Evolutionary conservation across 1,140 invertebrate genomes (phyloP).

Genomic region (Penaeus indicus): DNA sequence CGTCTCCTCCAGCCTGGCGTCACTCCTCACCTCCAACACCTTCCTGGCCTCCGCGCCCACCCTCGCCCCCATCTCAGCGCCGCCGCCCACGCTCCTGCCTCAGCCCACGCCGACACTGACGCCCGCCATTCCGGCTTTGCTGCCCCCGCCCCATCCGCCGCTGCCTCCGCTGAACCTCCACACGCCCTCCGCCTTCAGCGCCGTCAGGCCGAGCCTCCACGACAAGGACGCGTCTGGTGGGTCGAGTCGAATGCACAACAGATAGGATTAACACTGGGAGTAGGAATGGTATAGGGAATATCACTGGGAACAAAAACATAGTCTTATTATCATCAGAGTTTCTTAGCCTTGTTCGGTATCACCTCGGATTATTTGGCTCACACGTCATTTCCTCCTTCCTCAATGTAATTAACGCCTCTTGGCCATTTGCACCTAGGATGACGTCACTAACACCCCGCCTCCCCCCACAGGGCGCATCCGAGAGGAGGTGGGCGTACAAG

Average conservation of each 20-base stretch:
- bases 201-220: constrained; percentile 36
- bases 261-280: too few relatives aligned
- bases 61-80: background rate
- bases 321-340: too few relatives aligned
- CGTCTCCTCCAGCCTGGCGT: constrained; percentile 14
- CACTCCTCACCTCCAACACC: constrained; percentile 28
- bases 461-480: background rate
- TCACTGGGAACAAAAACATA: too few relatives aligned
- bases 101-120: background rate
- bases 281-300: too few relatives aligned
- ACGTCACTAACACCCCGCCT: too few relatives aligned
- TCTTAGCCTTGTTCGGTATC: too few relatives aligned
- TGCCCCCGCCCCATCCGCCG: background rate
- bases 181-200: constrained; percentile 44
- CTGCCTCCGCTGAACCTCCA: background rate
- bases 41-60: background rate
- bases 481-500: constrained; percentile 47
- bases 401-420: too few relatives aligned
- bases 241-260: background rate
- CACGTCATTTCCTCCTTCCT: too few relatives aligned
- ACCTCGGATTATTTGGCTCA: too few relatives aligned
- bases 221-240: constrained; percentile 4
- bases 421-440: too few relatives aligned
- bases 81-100: background rate
- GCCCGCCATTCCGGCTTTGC: background rate